Conservation (phyloP, 2,888 invertebrate genomes). For the Callyntrura guangdongensis region DNA sequence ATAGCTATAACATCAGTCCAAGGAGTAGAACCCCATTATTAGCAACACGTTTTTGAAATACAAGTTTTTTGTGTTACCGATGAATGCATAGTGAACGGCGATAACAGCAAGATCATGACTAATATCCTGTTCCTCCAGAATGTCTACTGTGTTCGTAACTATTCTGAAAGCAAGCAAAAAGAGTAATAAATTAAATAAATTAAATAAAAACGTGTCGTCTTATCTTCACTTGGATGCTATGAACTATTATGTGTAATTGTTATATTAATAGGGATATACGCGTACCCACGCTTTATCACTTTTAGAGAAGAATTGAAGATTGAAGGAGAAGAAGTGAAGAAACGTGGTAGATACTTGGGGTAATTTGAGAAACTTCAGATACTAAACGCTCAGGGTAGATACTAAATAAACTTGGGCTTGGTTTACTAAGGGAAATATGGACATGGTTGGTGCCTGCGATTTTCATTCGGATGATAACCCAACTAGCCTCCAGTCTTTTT, state of each 20-base stretch:
- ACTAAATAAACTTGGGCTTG: too few species aligned
- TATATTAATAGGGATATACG: background rate
- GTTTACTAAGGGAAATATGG: constrained; percentile 80
- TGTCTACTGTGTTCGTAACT: constrained; percentile 84
- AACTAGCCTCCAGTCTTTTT: constrained; percentile 77
- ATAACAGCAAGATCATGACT: constrained; percentile 83
- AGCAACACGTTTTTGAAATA: too few species aligned
- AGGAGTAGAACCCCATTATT: constrained; percentile 83
- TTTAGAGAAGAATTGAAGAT: constrained; percentile 80
- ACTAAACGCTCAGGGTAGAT: too few species aligned
- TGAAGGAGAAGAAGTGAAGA: too few species aligned
- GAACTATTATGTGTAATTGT: constrained; percentile 19
- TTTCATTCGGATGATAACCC: constrained; percentile 82
- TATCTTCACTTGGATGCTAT: constrained; percentile 83
- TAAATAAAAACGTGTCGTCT: too few species aligned
- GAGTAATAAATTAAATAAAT: too few species aligned
- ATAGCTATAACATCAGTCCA: constrained; percentile 81
- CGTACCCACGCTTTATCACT: constrained; percentile 82
- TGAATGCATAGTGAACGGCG: constrained; percentile 84
- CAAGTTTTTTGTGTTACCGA: too few species aligned
- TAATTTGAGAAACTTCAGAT: too few species aligned
- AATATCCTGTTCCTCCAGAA: constrained; percentile 81
- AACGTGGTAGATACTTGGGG: constrained; percentile 36
- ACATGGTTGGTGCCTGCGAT: constrained; percentile 83
- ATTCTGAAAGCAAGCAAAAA: constrained; percentile 66